phyloP scores from a whole-genome alignment of 2,797 vertebrate species.

The Peromyscus eremicus region DNA sequence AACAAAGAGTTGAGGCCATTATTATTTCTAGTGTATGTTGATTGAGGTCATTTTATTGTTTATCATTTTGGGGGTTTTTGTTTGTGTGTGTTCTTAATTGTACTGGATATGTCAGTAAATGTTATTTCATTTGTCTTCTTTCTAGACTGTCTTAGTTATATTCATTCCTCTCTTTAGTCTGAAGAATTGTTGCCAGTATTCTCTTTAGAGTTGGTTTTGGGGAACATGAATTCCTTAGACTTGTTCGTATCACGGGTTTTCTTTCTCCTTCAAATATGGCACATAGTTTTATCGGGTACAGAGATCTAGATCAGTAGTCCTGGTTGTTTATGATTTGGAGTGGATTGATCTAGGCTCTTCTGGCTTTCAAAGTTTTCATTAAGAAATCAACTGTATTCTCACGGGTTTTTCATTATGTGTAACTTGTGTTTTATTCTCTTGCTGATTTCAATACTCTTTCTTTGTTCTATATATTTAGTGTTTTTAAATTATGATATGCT shows the following conservation, averaged over 20 bases:
- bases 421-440: not conserved
- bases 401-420: no score
- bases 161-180: not conserved
- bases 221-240: not conserved
- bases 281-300: not conserved
- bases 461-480: not conserved
- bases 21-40: not conserved
- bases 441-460: not conserved
- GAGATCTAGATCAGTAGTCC: not conserved
- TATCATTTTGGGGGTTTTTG: not conserved
- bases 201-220: not conserved
- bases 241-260: not conserved
- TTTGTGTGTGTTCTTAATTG: not conserved
- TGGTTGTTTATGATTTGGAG: not conserved
- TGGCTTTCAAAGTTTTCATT: not conserved
- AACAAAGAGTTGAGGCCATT: not conserved
- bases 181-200: not conserved
- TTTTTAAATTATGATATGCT: not conserved
- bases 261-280: not conserved
- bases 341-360: not conserved
- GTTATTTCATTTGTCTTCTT: not conserved
- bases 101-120: not conserved
- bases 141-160: not conserved
- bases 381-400: not conserved
- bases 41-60: not conserved